Evolutionary conservation across 2,888 invertebrate species (phyloP).

Genomic region (Drosophila nigricruria): DNA sequence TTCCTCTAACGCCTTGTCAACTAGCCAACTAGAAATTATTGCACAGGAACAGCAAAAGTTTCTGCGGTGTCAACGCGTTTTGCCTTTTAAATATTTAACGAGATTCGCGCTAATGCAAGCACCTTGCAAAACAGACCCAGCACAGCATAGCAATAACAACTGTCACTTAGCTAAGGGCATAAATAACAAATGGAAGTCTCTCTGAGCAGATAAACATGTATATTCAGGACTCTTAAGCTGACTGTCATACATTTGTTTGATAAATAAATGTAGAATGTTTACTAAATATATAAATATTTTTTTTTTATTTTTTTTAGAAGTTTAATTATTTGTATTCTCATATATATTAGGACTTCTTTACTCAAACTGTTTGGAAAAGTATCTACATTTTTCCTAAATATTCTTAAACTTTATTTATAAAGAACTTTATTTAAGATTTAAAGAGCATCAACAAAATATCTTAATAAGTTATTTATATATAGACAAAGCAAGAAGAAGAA

Average conservation of each 20-base stretch:
- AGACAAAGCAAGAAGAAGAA: too few relatives aligned
- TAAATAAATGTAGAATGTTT: not conserved
- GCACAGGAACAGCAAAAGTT: constrained; percentile 43
- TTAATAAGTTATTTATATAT: too few relatives aligned
- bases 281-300: too few relatives aligned
- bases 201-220: not conserved
- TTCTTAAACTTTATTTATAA: too few relatives aligned
- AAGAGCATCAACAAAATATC: too few relatives aligned
- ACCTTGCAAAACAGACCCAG: constrained; percentile 15
- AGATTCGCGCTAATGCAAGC: constrained; percentile 44
- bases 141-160: not conserved
- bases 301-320: too few relatives aligned
- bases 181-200: not conserved
- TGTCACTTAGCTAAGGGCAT: not conserved
- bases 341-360: too few relatives aligned
- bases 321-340: too few relatives aligned
- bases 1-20: constrained; percentile 22
- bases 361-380: too few relatives aligned
- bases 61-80: constrained; percentile 53
- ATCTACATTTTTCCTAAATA: too few relatives aligned
- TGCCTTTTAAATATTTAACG: constrained; percentile 58
- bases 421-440: too few relatives aligned
- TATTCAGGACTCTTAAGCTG: not conserved
- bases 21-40: constrained; percentile 45
- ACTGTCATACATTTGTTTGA: not conserved